phyloP scores from a whole-genome alignment of 2,113 vertebrate genomes.

The Sylvilagus bachmani region DNA sequence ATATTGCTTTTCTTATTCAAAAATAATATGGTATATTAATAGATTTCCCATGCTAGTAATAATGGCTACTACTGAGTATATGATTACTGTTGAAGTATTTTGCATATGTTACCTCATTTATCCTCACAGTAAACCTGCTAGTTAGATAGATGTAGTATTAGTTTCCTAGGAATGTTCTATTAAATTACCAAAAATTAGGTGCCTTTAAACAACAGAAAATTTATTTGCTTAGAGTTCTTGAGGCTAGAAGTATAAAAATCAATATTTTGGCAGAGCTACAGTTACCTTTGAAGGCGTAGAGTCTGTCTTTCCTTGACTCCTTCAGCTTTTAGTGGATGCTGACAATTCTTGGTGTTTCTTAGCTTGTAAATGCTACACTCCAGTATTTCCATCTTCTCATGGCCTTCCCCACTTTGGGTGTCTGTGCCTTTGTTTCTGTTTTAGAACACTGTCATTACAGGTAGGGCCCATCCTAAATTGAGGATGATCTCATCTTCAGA shows the following conservation, averaged over 20 bases:
- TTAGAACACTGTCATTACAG: not conserved
- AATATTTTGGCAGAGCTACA: not conserved
- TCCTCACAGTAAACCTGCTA: not conserved
- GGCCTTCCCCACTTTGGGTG: not conserved
- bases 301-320: not conserved
- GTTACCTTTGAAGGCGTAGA: not conserved
- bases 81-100: not conserved
- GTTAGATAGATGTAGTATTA: not conserved
- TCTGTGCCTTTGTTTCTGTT: not conserved
- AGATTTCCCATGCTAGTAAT: not conserved
- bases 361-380: not conserved
- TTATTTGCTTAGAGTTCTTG: not conserved
- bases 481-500: not conserved
- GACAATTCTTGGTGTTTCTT: not conserved
- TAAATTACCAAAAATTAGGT: not conserved
- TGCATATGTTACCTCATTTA: not conserved
- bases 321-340: not conserved
- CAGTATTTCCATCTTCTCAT: not conserved
- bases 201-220: not conserved
- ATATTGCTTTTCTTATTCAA: not conserved
- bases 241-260: not conserved
- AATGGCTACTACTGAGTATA: not conserved
- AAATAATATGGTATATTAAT: not conserved
- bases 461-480: not conserved
- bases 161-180: not conserved